Conservation (phyloP, 2,797 vertebrate species). For the Falco naumanni region DNA sequence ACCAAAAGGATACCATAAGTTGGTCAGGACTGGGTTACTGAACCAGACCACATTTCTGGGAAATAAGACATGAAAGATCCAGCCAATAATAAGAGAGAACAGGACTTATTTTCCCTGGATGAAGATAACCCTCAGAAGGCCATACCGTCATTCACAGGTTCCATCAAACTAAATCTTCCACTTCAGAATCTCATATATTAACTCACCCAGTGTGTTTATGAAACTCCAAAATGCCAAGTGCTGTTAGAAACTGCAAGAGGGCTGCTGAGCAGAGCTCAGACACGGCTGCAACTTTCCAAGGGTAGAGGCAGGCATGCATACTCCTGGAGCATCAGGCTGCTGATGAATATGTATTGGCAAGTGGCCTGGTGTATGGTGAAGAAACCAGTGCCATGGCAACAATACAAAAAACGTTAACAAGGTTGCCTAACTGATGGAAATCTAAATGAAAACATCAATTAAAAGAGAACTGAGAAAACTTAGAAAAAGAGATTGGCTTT, state of each 20-base stretch:
- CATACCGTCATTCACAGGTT: neutral
- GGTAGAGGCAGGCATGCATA: accelerated
- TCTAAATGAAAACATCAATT: neutral
- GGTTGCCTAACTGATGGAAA: neutral
- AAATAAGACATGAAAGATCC: neutral
- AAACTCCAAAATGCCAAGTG: neutral
- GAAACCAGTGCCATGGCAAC: neutral
- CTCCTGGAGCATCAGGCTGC: neutral
- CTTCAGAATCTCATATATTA: neutral
- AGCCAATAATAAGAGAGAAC: neutral
- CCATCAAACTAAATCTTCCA: neutral
- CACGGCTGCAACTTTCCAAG: neutral
- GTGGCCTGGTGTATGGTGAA: neutral
- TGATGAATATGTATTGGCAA: neutral
- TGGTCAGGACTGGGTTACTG: neutral
- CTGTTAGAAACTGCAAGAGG: neutral
- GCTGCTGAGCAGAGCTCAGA: neutral
- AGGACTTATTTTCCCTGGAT: neutral
- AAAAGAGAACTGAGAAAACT: neutral
- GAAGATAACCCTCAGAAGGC: neutral
- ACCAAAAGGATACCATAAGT: neutral
- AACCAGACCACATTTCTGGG: neutral
- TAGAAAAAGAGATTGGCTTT: neutral
- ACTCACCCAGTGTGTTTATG: neutral
- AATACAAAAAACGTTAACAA: neutral